Conservation (phyloP, 2,797 vertebrate genomes). For the Cygnus olor region DNA sequence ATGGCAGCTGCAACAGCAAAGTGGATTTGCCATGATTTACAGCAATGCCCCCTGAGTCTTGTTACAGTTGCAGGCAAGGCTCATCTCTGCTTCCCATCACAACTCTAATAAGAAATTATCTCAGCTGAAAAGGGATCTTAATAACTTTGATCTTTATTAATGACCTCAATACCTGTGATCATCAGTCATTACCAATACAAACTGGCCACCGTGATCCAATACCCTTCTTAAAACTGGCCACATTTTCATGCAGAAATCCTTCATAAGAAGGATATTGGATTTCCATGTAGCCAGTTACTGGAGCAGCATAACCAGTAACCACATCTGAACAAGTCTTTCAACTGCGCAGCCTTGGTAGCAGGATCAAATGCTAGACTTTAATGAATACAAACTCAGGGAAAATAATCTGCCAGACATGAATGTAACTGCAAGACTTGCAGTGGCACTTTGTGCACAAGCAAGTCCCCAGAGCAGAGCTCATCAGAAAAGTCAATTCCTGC, state of each 20-base stretch:
- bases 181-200: background rate
- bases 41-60: rapidly evolving
- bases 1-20: background rate
- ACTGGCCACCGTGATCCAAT: background rate
- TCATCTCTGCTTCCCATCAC: background rate
- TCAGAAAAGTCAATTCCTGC: background rate
- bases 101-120: background rate
- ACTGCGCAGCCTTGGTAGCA: rapidly evolving
- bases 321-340: background rate
- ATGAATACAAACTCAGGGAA: background rate
- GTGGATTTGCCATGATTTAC: background rate
- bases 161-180: background rate
- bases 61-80: background rate
- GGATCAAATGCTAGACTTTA: background rate
- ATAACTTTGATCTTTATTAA: background rate
- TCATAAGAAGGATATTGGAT: too few species aligned
- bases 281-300: background rate
- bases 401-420: background rate
- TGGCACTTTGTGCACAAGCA: background rate
- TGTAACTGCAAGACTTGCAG: rapidly evolving
- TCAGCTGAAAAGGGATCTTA: background rate
- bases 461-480: background rate
- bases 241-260: background rate
- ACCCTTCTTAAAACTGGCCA: background rate
- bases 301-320: background rate